Base-by-base conservation (phyloP, 1,140 invertebrate genomes). In the Leptopilina boulardi region DNA sequence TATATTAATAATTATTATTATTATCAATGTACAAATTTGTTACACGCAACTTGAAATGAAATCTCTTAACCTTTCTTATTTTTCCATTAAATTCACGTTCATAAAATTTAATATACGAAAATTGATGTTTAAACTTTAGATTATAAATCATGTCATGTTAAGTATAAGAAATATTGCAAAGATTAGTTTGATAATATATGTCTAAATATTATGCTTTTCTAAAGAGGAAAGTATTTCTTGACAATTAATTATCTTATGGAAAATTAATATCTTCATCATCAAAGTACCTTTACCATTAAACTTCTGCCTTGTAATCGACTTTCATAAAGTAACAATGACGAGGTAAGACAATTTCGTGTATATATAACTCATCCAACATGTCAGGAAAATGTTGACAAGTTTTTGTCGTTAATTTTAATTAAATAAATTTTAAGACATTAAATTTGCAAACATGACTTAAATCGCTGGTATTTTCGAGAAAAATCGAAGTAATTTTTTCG, bases 211-310 rank as follows among this genome's bases (percentile, higher is more conserved):
- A n/a, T 66, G 26, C 26, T 15, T n/a, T 54, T 54, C 21, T 21
- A 11, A 54, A 54, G 51, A 19, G 6, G 15, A 15, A 66, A 34
- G 59, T 66, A 26, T 66, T 30, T 30, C 59, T 8, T 66, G 59
- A 4, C 26, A 66, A 66, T 66, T 66, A 66, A 66, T 66, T 66
- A 66, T 66, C 59, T 66, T 66, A 38, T 26, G 6, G 23, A 15
- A 66, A 66, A 66, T 66, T 66, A 66, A 66, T 66, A 66, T 66
- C 26, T 13, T 66, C 59, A 66, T 26, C 59, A n/a, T 66, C 59
- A 66, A 66, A 66, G 23, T 66, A 51, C 15, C 47, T 51, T n/a
- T 30, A 66, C 26, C 59, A 15, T 51, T 51, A 18, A 51, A 51
- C 23, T 66, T 34, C 23, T 34, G 51, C 18, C 3, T 8, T 54